phyloP scores from a whole-genome alignment of 2,797 vertebrate species.

The Distichodus sexfasciatus region DNA sequence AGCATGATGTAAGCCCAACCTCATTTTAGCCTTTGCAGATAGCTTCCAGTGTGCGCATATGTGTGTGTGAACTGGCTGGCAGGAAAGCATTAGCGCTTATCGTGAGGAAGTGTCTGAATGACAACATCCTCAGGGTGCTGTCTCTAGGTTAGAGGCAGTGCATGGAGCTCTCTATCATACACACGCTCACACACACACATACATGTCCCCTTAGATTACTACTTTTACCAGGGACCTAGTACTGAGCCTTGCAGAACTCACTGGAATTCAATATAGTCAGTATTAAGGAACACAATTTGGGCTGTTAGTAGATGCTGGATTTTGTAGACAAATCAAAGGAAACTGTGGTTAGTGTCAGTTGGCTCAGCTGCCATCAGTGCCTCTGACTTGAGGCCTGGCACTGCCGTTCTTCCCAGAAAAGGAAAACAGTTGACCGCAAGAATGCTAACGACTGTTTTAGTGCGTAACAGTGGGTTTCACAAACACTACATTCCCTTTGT shows the following conservation, averaged over 20 bases:
- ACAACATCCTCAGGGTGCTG: constrained; percentile 67
- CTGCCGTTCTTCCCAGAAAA: constrained; percentile 55
- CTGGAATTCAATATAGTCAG: neutral
- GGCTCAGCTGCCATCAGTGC: constrained; percentile 16
- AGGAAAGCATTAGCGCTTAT: constrained; percentile 72
- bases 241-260: constrained; percentile 1
- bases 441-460: constrained; percentile 59
- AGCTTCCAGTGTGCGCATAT: constrained; percentile 23
- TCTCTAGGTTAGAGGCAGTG: constrained; percentile 34
- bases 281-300: neutral
- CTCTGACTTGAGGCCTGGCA: constrained; percentile 35
- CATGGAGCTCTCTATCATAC: constrained; percentile 3
- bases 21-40: constrained; percentile 1
- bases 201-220: neutral
- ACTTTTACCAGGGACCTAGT: neutral
- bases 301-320: constrained; percentile 21
- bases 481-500: constrained; percentile 19
- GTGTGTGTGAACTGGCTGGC: constrained; percentile 47
- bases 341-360: constrained; percentile 49
- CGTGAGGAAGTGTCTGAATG: constrained; percentile 73
- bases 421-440: constrained; percentile 67
- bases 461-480: constrained; percentile 32
- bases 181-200: neutral
- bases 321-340: constrained; percentile 33
- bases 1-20: constrained; percentile 18